Base-by-base conservation (phyloP, 2,797 vertebrate species). In the Sphenopsis melanotis region DNA sequence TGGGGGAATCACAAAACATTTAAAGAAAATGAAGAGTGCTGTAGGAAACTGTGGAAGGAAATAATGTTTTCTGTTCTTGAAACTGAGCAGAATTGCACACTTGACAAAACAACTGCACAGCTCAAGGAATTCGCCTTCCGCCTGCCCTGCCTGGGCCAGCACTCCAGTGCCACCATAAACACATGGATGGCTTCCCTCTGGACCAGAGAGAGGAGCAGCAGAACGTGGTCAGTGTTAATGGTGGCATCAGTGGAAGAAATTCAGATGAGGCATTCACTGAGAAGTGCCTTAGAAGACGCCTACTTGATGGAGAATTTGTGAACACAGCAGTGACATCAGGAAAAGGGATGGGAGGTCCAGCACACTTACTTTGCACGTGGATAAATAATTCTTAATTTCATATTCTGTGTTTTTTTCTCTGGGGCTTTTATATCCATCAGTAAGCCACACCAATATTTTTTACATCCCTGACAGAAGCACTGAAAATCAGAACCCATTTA, bases 401-500 rank as follows among this genome's bases (percentile, higher is more conserved):
- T 56, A 30, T 66, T 94, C 42, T 36, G 11, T 2, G 4, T 2
- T 6, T 44, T 44, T 83, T 76, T 10, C 36, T 12, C 52, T 87
- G 83, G 24, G 14, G 19, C 52, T 93, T 83, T 30, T 84, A 36
- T 52, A 72, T 74, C 82, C 44, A 80, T 90, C 89, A 82, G 6
- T 44, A 83, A 74, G 49, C 47, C 39, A 47, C 56, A 34, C 10
- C n/a, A 47, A 1, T 60, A 55, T 66, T 84, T 93, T 94, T 84
- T 29, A 82, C 41, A 77, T 91, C 60, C 72, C 66, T 87, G 66
- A 91, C 70, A 94, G 94, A 95, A 96, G 87, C 77, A 90, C 52
- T 82, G 85, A 80, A 86, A 94, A 87, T 87, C 59, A 93, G 66
- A 90, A 60, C 20, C 27, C 37, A n/a, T 91, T 95, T 82, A 77